Base-by-base conservation (phyloP, 2,888 invertebrate species). In the Galerucella calmariensis region DNA sequence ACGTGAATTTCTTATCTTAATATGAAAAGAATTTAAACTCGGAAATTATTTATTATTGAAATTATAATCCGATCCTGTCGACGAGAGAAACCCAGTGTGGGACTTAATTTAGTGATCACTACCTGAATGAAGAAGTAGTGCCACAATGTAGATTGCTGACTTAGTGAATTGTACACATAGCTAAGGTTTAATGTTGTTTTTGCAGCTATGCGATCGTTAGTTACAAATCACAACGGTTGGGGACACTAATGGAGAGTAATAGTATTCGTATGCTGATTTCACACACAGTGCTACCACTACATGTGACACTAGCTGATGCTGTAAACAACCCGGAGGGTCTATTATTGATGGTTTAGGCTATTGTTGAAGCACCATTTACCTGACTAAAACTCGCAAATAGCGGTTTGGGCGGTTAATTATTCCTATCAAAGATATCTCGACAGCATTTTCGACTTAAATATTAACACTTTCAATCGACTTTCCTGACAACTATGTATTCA, bases 191-290 rank as follows among this genome's bases (percentile, higher is more conserved):
- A 83, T 83, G 82, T 81, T 84, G 85, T 85, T 85, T 85, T 85
- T 85, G 83, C 81, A 80, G 80, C 81, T 77, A 81, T 82, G 82
- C 78, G 81, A 84, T 84, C 81, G 83, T 83, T 83, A 82, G 83
- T 83, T 82, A 85, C 85, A 86, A 86, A 86, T 86, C 85, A 72
- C 66, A 86, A 83, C 83, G 83, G 83, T 80, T 82, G 82, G 82
- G 82, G 85, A 86, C 85, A 84, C 84, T 85, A 85, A 86, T 85
- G 84, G 85, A 85, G 86, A 86, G 80, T 85, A 85, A 86, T 85
- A 83, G 86, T 83, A 83, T 85, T 86, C 83, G 85, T 85, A 85
- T 86, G 86, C 84, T 86, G 85, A 86, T 86, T 85, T 83, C 82
- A 81, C 82, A 82, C 81, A 82, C 81, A 82, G 82, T 79, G 80